A percentile compares a stretch with the other conserved stretches of the same genome.
phyloP scores from a whole-genome alignment of 1,140 invertebrate genomes.

The Bursaphelenchus mucronatus region DNA sequence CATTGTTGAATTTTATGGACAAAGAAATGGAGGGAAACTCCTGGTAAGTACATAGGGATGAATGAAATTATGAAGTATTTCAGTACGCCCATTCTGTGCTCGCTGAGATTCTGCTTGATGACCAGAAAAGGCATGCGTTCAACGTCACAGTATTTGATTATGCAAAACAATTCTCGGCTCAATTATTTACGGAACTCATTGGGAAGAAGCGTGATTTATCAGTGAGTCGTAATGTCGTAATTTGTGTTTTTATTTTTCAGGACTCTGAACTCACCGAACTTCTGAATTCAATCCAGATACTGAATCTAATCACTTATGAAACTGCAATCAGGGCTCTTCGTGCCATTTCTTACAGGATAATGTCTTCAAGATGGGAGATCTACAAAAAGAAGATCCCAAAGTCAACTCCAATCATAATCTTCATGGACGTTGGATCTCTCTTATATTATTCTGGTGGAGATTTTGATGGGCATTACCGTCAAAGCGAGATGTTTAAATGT shows the following conservation, averaged over 20 bases:
- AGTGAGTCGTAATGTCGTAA: neutral
- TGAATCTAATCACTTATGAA: neutral
- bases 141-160: conserved; percentile 7
- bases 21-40: conserved; percentile 1
- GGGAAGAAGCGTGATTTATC: neutral
- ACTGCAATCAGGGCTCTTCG: neutral
- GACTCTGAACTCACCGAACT: neutral
- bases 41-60: neutral
- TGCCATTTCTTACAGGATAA: neutral
- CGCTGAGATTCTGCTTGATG: neutral
- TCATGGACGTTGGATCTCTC: conserved; percentile 19
- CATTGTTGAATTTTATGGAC: conserved; percentile 8
- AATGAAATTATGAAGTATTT: neutral
- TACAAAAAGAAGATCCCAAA: neutral
- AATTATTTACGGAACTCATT: neutral
- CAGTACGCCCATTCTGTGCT: conserved; percentile 10
- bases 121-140: neutral
- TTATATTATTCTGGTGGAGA: neutral
- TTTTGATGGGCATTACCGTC: too few relatives aligned
- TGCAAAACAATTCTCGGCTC: conserved; percentile 1
- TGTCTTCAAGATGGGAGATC: neutral
- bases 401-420: neutral
- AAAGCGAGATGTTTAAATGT: too few relatives aligned
- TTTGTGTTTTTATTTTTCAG: neutral
- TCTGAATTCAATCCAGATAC: neutral